Base-by-base conservation (phyloP, 2,888 invertebrate species). In the Escarpia spicata region DNA sequence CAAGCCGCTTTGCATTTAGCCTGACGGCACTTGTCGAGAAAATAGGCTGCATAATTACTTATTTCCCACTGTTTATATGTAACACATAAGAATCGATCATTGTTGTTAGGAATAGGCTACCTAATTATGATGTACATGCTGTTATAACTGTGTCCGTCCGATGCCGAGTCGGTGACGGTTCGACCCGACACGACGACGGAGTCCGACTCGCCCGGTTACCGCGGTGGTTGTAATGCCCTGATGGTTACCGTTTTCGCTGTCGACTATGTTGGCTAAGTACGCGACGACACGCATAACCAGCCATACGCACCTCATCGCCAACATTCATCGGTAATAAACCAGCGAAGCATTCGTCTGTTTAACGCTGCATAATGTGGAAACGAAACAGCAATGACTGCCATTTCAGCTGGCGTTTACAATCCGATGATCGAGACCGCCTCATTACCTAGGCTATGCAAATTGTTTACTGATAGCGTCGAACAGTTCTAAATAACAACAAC, bases 371-470 rank as follows among this genome's bases (percentile, higher is more conserved):
- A 52, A 15, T 52, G 52, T 75, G 75, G 75, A 75, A n/a, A 75
- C 75, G 75, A 75, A 26, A 26, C n/a, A n/a, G 4, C 75, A 75
- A 19, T 26, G 26, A 75, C 75, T 26, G 26, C 19, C 75, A 75
- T 75, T 75, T 75, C 75, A 75, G 26, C 75, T 75, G 75, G 75
- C 75, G 75, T 75, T 19, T 75, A 75, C 75, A 75, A 75, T 26
- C 19, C 19, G 26, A 75, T 75, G 75, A 75, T 75, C 75, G 75
- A 75, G 75, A n/a, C 75, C 75, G 75, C 75, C 26, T 75, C 75
- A 75, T 75, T 75, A 75, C 75, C 75, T 75, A 75, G n/a, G 75
- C 75, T 75, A 75, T 75, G 75, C 75, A 75, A 75, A 75, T 75
- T 75, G 75, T 75, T 75, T 75, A 75, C 75, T 6, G 75, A 75